Evolutionary conservation across 2,113 vertebrate genomes (phyloP).

Genomic region (Stercorarius parasiticus): DNA sequence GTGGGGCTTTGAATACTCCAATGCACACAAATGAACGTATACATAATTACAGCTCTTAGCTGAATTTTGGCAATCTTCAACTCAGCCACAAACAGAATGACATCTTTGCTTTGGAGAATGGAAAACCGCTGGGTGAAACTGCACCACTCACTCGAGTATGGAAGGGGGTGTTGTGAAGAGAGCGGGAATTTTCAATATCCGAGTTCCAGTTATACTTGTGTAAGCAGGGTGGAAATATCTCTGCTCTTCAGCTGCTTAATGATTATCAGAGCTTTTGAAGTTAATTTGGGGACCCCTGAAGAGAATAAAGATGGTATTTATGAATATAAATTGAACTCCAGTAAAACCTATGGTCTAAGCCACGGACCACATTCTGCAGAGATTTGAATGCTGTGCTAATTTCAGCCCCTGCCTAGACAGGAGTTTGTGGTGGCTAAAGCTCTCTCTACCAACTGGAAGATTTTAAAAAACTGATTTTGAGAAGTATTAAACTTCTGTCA

Average conservation of each 20-base stretch:
- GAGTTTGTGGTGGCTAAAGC: background rate
- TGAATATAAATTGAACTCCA: background rate
- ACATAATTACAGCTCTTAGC: background rate
- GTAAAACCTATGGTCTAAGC: background rate
- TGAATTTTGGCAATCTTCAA: background rate
- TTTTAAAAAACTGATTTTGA: background rate
- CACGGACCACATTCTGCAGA: background rate
- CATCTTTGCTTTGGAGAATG: fast-evolving
- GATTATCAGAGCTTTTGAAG: background rate
- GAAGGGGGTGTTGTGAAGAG: background rate
- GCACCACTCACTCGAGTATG: background rate
- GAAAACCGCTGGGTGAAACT: background rate
- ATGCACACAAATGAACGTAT: background rate
- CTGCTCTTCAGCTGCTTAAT: background rate
- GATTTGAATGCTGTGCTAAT: background rate
- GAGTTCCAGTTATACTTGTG: background rate
- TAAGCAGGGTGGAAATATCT: background rate
- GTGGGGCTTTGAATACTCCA: background rate
- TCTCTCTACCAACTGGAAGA: background rate
- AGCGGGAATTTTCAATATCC: background rate
- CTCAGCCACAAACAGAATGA: background rate
- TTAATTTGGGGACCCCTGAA: background rate
- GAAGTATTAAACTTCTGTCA: background rate
- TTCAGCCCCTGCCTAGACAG: background rate
- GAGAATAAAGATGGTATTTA: background rate